Base-by-base conservation (phyloP, 1,140 invertebrate species). In the Nomia melanderi region DNA sequence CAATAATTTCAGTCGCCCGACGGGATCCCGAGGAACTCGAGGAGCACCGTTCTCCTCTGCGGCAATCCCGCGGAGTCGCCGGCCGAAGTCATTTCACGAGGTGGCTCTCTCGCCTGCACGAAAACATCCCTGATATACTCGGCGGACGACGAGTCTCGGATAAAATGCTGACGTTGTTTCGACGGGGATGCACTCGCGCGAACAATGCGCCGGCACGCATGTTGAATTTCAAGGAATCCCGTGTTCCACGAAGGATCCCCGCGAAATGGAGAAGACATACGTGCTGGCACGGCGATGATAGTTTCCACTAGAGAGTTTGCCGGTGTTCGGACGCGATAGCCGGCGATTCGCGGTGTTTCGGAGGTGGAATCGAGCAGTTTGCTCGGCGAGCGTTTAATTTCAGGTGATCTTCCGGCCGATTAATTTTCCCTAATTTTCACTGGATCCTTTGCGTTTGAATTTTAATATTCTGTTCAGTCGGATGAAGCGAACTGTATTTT, bases 161-260 rank as follows among this genome's bases (percentile, higher is more conserved):
- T 78, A 78, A 82, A 82, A 72, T 62, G 63, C 56, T 80, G 57
- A 83, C 82, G 71, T 78, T 82, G 70, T 78, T 79, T 73, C 81
- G 33, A 8, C 29, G 36, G 47, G 65, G 64, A 71, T 20, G 56
- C 54, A 64, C 29, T 71, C 25, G 47, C 11, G 20, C 33, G 29
- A 53, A 27, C 57, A 63, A 56, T 20, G 62, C 20, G 33, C 8
- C 53, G 25, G 36, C 25, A 65, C 47, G 44, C 47, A 11, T 31
- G 59, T 33, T 6, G 5, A 73, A 53, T 64, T 65, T 56, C 23
- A 1, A 63, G 41, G 17, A 23, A 53, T 74, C 39, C 36, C 6
- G 5, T 9, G 14, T 1, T 20, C 1, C 14, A 12, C 27, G 33
- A 12, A 2, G 7, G n/a, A 3, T 23, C 14, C 27, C 7, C 20